A percentile compares a stretch with the other conserved stretches of the same genome.
These are phyloP conservation scores for Hippocampus zosterae DNA, from an alignment of 2,113 vertebrate genomes.

Conservation along the genomic window DNA sequence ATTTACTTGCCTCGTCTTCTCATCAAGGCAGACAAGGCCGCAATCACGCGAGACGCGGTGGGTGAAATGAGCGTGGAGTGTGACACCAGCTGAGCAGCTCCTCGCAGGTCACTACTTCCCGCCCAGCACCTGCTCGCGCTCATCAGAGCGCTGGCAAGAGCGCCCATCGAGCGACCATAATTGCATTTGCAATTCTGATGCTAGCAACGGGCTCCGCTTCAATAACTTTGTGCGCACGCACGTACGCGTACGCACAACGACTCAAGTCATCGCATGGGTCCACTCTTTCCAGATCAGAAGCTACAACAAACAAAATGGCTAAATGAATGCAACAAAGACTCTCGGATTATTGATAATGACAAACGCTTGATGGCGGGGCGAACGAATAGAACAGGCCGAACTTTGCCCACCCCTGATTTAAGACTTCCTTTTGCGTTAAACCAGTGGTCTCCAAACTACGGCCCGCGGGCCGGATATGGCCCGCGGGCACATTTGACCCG, in stretches of 20 bases:
- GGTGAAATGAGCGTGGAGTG: conserved; percentile 47
- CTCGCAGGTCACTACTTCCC: conserved; percentile 47
- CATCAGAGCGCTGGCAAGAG: conserved; percentile 51
- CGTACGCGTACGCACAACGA: neutral
- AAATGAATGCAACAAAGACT: no score
- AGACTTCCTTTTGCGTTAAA: neutral
- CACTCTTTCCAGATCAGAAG: neutral
- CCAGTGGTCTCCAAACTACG: no score
- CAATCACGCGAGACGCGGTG: conserved; percentile 40
- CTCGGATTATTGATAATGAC: no score
- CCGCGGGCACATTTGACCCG: no score
- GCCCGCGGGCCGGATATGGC: no score
- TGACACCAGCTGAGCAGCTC: conserved; percentile 62
- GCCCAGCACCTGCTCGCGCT: conserved; percentile 52
- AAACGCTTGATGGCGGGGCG: no score
- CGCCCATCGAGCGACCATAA: conserved; percentile 33
- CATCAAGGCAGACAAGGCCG: conserved; percentile 48
- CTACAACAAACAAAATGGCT: no score
- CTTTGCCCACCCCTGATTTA: no score
- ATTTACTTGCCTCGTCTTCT: conserved; percentile 6
- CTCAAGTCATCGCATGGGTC: neutral
- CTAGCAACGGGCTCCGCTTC: neutral
- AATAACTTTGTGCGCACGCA: neutral
- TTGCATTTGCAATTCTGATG: conserved; percentile 63
- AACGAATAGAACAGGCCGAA: no score